Evolutionary conservation across 2,888 invertebrate genomes (phyloP), one percentile per base, ranked within the genome.

Genomic region (Pammene fasciana): DNA sequence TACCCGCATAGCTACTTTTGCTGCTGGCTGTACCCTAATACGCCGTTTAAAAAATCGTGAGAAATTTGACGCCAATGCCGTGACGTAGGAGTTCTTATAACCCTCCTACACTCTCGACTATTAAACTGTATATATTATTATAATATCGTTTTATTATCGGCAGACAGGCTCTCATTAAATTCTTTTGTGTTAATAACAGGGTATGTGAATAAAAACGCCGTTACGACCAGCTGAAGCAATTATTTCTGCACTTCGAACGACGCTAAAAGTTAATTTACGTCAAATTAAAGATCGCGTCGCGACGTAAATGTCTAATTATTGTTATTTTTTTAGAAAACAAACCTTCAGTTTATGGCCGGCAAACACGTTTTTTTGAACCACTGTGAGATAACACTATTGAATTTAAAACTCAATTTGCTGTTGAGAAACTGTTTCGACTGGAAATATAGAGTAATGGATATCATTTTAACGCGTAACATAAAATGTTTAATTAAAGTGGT

Each of bases 131-230:
- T 48, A 65, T 56, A 72, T 68, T 75, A 72, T 75, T 79, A 80
- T 79, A 81, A 83, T 83, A 81, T 80, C 80, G 73, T 79, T 80
- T 81, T 81, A 83, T 81, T 82, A 82, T 79, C 73, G 72, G 70
- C 77, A 74, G 74, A 68, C 75, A 71, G 74, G 73, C 75, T 77
- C 79, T 82, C 79, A 83, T 84, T 84, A 84, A 81, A 82, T 78
- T 78, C 79, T 74, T 80, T 78, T 78, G 78, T 78, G 77, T 81
- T 83, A 82, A 83, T 80, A 81, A 76, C 77, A 62, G 68, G 64
- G 64, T 57, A 59, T 64, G 68, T 52, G 57, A 72, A 70, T 65
- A 74, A 78, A 76, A 78, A 76, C 55, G 65, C 72, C 46, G 76
- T 77, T 76, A 76, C 72, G 73, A 74, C 67, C 75, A 73, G 72